Evolutionary conservation across 1,140 invertebrate species (phyloP), one percentile per base, ranked within the genome.

Genomic region (Diuraphis noxia): DNA sequence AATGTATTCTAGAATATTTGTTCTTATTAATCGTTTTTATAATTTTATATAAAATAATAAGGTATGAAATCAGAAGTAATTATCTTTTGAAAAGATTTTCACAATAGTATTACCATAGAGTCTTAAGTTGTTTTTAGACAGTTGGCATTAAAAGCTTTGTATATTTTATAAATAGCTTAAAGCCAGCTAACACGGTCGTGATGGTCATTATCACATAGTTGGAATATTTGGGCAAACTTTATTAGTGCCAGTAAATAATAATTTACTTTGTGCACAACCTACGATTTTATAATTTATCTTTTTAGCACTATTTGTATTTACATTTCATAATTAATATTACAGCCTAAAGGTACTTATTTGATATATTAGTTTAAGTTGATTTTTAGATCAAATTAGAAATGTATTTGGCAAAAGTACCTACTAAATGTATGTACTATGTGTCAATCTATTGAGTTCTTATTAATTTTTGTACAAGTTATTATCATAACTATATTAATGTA

Each of bases 71-170:
- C 36, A 30, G 7, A 88, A 88, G 86, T 41, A 63, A 63, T 88
- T 88, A 88, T 63, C 10, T 88, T 88, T 88, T 88, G 25, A 88
- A 88, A 56, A 7, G 25, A 52, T 88, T 88, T 88, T 88, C 52
- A 88, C 52, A 63, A 63, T 19, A 36, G 84, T 23, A 40, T 87
- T 87, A 88, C 52, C 49, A 63, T 56, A 90, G 34, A 77, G 63
- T 36, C n/a, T 79, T 79, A 38, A 81, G 77, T 91, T 91, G 89
- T 91, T 91, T 91, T 91, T 91, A 91, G 36, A 91, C 72, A 91
- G 77, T 91, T 91, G 89, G 89, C 89, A 91, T 91, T 91, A 91
- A 91, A 91, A 91, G 89, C 89, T 46, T 89, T 90, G 41, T 91
- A 52, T 49, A 81, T 81, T 81, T 91, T 91, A 91, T 81, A 91